These are phyloP conservation scores for Idaea aversata DNA, from an alignment of 2,888 invertebrate genomes.

Conservation along the genomic window DNA sequence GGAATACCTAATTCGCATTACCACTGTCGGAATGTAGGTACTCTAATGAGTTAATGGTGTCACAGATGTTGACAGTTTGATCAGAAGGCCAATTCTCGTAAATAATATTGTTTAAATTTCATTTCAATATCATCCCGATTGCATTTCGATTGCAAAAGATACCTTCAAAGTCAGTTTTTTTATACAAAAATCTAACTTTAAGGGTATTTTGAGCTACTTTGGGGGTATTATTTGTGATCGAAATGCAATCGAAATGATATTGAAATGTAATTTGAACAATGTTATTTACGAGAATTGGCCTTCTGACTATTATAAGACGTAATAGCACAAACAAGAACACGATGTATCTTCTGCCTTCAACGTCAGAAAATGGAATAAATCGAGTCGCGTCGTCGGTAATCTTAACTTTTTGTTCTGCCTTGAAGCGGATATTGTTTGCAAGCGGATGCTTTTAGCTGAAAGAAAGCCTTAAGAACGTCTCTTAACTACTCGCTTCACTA, in stretches of 20 bases:
- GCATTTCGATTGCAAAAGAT: no score
- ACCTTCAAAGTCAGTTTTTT: no score
- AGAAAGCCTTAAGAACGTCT: constrained; percentile 41
- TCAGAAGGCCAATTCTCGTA: constrained; percentile 65
- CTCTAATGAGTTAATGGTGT: constrained; percentile 23
- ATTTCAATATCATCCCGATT: no score
- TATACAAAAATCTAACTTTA: no score
- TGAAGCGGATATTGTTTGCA: constrained; percentile 48
- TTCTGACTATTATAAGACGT: no score
- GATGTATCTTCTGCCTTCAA: constrained; percentile 10
- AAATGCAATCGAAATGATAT: no score
- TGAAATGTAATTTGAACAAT: no score
- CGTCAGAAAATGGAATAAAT: constrained; percentile 3
- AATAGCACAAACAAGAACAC: constrained; percentile 4
- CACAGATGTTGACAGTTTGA: constrained; percentile 26
- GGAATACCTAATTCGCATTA: constrained; percentile 30
- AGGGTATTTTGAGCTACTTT: no score
- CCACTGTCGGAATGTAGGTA: constrained; percentile 25
- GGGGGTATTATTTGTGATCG: no score
- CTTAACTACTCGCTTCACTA: constrained; percentile 16
- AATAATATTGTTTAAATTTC: no score
- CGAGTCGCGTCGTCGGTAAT: constrained; percentile 34
- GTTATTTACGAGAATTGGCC: no score
- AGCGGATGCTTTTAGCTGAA: constrained; percentile 39
- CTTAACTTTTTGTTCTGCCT: constrained; percentile 42